Conservation (phyloP, 2,888 invertebrate genomes). For the Harpalus rufipes region DNA sequence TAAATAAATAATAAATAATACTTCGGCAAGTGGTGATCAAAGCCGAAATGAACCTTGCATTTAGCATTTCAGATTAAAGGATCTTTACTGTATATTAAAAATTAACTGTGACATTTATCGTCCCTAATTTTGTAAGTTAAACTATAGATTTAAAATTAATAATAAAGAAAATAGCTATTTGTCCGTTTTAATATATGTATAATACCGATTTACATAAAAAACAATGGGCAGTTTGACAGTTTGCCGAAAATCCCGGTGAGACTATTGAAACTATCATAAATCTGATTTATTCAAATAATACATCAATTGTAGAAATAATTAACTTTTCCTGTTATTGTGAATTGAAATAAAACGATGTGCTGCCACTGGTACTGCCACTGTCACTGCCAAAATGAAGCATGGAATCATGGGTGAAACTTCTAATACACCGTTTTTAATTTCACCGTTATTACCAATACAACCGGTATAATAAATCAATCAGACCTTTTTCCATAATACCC, state of each 20-base stretch:
- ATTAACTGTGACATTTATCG: no score
- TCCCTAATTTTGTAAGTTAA: no score
- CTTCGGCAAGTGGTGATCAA: no score
- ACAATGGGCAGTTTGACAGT: no score
- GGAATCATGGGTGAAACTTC: conserved; percentile 29
- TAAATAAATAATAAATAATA: no score
- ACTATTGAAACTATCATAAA: not conserved
- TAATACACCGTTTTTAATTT: conserved; percentile 55
- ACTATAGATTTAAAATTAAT: no score
- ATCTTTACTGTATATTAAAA: no score
- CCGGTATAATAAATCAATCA: conserved; percentile 52
- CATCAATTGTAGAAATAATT: conserved; percentile 28
- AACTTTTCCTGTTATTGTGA: conserved; percentile 8
- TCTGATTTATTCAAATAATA: conserved; percentile 49
- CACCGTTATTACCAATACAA: conserved; percentile 50
- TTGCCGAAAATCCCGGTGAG: not conserved
- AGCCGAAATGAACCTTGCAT: no score
- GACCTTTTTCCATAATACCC: conserved; percentile 41
- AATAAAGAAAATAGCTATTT: no score
- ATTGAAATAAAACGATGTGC: conserved; percentile 26
- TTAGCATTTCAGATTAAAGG: no score
- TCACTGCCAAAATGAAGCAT: conserved; percentile 41
- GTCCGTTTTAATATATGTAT: no score
- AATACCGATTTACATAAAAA: no score
- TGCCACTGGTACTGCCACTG: not conserved